Evolutionary conservation across 2,888 invertebrate species (phyloP), one percentile per base, ranked within the genome.

Genomic region (Torymus texanus): DNA sequence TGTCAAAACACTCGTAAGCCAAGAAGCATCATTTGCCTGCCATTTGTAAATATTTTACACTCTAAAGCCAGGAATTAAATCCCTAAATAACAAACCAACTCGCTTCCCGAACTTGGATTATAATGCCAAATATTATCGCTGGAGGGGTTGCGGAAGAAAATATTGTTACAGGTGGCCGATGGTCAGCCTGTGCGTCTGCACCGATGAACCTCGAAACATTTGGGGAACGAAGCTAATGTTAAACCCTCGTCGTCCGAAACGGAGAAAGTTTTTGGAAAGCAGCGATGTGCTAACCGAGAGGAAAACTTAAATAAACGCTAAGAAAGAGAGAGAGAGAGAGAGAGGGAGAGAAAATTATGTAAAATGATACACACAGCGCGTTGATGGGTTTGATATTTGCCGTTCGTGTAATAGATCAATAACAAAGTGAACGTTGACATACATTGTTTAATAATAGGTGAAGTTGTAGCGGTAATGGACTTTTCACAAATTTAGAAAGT

Each of bases 151-250:
- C 8, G 41, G 41, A 53, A 16, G 55, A 71, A 78, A 80, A 80
- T 80, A 77, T 80, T 80, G 70, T 77, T 66, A 21, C 74, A 80
- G 80, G 74, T 78, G 74, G 51, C 56, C 61, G 2, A 11, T 58
- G 56, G 70, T 71, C 71, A 61, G 13, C 14, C 18, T n/a, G 55
- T 41, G 56, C 56, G 29, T n/a, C n/a, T 59, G 21, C 41, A 5
- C 29, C 41, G 41, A 41, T 63, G 63, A 68, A 50, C 56, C 68
- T 68, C 29, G 62, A 68, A 68, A 75, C 68, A 75, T 75, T 55
- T 11, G 29, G 67, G 56, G 55, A 11, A 53, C 21, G 16, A 18
- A 59, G 50, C 16, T 11, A 14, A 10, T 29, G 41, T 41, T 41
- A 16, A 63, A 11, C 12, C 13, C 2, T 21, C 55, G 56, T 51